Evolutionary conservation across 2,797 vertebrate genomes (phyloP), one percentile per base, ranked within the genome.

Genomic region (Sciaenops ocellatus): DNA sequence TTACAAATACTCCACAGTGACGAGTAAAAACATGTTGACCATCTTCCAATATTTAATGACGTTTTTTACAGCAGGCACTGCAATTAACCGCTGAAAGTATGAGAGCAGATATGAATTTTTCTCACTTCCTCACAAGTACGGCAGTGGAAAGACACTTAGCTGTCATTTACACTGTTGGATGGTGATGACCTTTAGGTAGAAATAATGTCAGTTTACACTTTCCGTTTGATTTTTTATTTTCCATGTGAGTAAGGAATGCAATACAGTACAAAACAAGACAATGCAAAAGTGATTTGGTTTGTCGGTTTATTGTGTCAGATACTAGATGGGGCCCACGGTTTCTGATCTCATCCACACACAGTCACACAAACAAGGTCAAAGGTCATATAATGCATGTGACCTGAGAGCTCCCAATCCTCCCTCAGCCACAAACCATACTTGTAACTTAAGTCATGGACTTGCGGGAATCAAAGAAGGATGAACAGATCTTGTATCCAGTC

Each of bases 291-390:
- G 20, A 44, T 52, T 52, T 46, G 11, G 11, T 41, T n/a, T 64
- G 34, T 48, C 8, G 12, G 3, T 5, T 71, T 66, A 69, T 17
- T 20, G 44, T 48, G 15, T 51, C 26, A 76, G 22, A 28, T 63
- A 60, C 20, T 13, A 22, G 6, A 16, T 44, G 15, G 7, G 1
- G 42, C 44, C 18, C 6, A 60, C 8, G 7, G 12, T n/a, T 41
- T 54, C 47, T 76, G 60, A 80, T 69, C 28, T 67, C 73, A 75
- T 69, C 18, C 30, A n/a, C n/a, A 41, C 26, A 64, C n/a, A 66
- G 26, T 72, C 66, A 47, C 17, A 57, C 70, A 89, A 84, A 87
- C 30, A 71, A 81, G 88, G 81, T 73, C 70, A 88, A 83, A 92
- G 87, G 86, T 86, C 73, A 81, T 30, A 54, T 54, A 66, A 55